These are phyloP conservation scores for Cheilinus undulatus DNA, from an alignment of 2,113 vertebrate species.

Conservation along the genomic window DNA sequence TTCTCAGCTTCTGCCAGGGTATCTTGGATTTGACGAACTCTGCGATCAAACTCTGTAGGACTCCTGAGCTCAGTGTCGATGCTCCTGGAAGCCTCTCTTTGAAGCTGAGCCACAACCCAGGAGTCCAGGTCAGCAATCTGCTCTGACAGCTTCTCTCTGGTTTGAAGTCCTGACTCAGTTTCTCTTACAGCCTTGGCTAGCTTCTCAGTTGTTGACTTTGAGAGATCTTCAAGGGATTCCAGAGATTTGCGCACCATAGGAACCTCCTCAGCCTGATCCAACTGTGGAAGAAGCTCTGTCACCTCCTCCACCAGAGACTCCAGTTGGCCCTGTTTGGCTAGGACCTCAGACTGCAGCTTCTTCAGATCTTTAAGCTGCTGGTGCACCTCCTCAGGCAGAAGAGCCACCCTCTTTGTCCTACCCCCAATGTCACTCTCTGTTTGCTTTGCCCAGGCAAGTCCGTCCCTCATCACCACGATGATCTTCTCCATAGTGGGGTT, in stretches of 20 bases:
- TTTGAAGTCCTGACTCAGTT: constrained; percentile 86
- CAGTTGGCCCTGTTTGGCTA: constrained; percentile 82
- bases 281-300: constrained; percentile 70
- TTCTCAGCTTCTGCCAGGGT: constrained; percentile 82
- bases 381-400: constrained; percentile 88
- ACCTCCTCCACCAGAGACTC: constrained; percentile 81
- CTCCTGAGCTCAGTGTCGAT: constrained; percentile 52
- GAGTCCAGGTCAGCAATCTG: constrained; percentile 85
- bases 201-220: constrained; percentile 84
- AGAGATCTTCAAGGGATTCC: constrained; percentile 82
- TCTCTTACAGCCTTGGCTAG: constrained; percentile 82
- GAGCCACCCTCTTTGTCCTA: constrained; percentile 75
- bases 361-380: constrained; percentile 87
- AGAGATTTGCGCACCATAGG: constrained; percentile 80
- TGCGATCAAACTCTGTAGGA: constrained; percentile 71
- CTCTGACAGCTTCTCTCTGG: constrained; percentile 85
- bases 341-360: constrained; percentile 82
- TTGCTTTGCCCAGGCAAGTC: constrained; percentile 85
- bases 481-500: constrained; percentile 80
- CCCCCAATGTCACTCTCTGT: constrained; percentile 77
- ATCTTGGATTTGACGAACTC: constrained; percentile 74
- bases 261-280: constrained; percentile 82
- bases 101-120: constrained; percentile 78
- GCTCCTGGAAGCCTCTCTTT: constrained; percentile 57
- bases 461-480: constrained; percentile 82